phyloP scores from a whole-genome alignment of 2,888 invertebrate species.

The Synanthedon myopaeformis region DNA sequence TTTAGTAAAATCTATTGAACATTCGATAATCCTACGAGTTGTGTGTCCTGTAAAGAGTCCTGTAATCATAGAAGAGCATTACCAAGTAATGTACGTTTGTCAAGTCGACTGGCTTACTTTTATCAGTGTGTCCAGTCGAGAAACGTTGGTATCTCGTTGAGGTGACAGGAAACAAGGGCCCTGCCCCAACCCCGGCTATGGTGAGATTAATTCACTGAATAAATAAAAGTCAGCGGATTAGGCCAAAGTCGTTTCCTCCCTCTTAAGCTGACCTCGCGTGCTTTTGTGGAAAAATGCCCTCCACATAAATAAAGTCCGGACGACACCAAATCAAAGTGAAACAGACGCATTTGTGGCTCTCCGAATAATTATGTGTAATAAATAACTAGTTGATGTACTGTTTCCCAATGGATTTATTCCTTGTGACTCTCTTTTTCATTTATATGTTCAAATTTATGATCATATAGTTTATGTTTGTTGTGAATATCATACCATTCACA shows the following conservation, averaged over 20 bases:
- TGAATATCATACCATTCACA: no score
- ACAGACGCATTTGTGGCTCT: slow-evolving; percentile 25
- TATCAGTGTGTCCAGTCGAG: slow-evolving; percentile 46
- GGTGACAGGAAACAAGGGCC: slow-evolving; percentile 55
- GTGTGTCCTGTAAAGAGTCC: no score
- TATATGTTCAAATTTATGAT: no score
- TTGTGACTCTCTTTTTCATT: neutral
- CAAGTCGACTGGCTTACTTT: slow-evolving; percentile 30
- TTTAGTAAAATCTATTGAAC: no score
- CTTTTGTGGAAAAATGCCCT: slow-evolving; percentile 63
- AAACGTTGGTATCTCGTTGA: slow-evolving; percentile 34
- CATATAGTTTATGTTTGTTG: no score
- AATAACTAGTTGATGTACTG: neutral
- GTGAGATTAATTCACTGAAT: slow-evolving; percentile 69
- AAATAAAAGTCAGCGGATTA: slow-evolving; percentile 72
- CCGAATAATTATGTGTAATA: neutral
- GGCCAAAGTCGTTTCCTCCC: slow-evolving; percentile 67
- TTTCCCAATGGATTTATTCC: neutral
- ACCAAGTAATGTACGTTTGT: slow-evolving; percentile 18
- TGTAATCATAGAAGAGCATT: neutral
- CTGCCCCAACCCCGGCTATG: slow-evolving; percentile 43
- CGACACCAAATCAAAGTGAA: slow-evolving; percentile 50
- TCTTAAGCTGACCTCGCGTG: slow-evolving; percentile 67
- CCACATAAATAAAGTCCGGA: slow-evolving; percentile 58
- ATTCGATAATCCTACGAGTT: no score